Conservation (phyloP, 2,113 vertebrate species). For the Malaclemys terrapin region DNA sequence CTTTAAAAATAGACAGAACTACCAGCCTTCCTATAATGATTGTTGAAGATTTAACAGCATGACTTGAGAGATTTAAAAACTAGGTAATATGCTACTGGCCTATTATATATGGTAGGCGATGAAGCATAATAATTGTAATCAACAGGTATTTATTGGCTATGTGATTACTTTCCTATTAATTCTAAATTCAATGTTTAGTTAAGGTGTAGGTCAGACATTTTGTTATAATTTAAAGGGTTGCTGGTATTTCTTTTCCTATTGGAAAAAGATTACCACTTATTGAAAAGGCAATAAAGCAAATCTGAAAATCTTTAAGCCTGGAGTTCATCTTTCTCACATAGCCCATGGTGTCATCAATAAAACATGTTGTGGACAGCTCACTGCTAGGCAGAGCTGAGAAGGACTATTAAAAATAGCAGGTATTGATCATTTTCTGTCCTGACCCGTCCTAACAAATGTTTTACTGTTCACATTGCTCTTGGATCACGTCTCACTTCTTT, state of each 20-base stretch:
- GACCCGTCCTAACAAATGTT: slow-evolving; percentile 23
- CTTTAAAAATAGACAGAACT: not conserved
- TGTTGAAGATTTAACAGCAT: not conserved
- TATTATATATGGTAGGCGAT: not conserved
- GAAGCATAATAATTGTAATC: not conserved
- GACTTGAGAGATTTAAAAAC: not conserved
- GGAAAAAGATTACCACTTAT: slow-evolving; percentile 25
- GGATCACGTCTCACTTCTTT: slow-evolving; percentile 33
- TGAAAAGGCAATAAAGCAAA: slow-evolving; percentile 45
- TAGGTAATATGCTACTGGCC: not conserved
- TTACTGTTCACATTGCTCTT: slow-evolving; percentile 6
- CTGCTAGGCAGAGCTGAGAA: not conserved
- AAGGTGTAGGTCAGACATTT: slow-evolving; percentile 16
- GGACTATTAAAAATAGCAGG: not conserved
- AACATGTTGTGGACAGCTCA: not conserved
- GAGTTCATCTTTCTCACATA: not conserved
- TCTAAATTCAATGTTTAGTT: slow-evolving; percentile 22
- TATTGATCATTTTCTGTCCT: slow-evolving; percentile 41
- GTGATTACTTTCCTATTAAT: slow-evolving; percentile 38
- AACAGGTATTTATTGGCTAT: slow-evolving; percentile 9
- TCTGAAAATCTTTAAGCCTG: slow-evolving; percentile 33
- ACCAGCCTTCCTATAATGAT: not conserved
- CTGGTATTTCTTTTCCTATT: not conserved
- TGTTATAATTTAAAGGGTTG: slow-evolving; percentile 40
- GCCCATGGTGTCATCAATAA: not conserved